Evolutionary conservation across 2,113 vertebrate genomes (phyloP).

Genomic region (Xenus cinereus): DNA sequence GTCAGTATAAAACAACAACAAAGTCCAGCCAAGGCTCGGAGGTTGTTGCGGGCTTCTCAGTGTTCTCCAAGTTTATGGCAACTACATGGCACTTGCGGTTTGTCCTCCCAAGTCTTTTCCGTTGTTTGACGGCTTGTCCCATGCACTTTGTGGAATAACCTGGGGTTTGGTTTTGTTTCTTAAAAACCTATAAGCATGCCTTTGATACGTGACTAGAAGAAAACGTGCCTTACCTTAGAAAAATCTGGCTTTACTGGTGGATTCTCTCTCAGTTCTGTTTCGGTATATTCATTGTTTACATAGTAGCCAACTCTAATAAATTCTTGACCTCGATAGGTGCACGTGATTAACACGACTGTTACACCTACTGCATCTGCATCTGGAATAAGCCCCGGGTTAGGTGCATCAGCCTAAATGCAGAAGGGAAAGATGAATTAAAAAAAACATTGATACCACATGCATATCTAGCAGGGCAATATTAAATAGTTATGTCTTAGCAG

Average conservation of each 20-base stretch:
- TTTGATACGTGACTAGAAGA: neutral
- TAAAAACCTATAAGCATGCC: neutral
- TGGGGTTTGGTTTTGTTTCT: neutral
- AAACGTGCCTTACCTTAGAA: constrained; percentile 77
- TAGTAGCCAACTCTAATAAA: constrained; percentile 87
- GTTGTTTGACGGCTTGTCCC: neutral
- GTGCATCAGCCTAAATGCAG: constrained; percentile 77
- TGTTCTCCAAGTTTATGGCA: neutral
- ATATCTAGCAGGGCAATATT: neutral
- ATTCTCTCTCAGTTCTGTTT: constrained; percentile 84
- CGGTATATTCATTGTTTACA: constrained; percentile 86
- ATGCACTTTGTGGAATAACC: neutral
- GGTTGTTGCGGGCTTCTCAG: neutral
- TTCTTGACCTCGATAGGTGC: constrained; percentile 84
- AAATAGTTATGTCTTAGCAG: neutral
- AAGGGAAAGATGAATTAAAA: constrained; percentile 33
- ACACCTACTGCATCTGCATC: constrained; percentile 85
- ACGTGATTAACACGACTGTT: constrained; percentile 84
- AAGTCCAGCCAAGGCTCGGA: neutral
- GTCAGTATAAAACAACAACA: neutral
- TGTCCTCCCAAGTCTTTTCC: neutral
- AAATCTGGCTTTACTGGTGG: constrained; percentile 85
- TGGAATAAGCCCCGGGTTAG: constrained; percentile 84
- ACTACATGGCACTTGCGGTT: neutral
- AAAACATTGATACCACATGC: neutral